A percentile compares a stretch with the other conserved stretches of the same genome.
Conservation (phyloP, 2,888 invertebrate species). For the Oligia strigilis region DNA sequence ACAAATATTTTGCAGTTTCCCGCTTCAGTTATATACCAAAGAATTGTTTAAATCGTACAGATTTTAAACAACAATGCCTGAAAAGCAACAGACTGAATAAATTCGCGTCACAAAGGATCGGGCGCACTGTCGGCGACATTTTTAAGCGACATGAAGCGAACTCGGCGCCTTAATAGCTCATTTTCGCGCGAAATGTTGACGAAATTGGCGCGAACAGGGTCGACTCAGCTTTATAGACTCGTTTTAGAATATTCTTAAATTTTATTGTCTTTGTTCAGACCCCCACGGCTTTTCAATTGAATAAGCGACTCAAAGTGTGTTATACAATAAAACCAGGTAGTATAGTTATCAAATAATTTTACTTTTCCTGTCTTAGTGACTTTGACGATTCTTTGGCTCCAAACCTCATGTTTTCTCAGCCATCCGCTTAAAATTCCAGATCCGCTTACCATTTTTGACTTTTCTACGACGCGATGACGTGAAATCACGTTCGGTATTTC, state of each 20-base stretch:
- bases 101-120: conserved; percentile 42
- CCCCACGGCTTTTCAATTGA: no score
- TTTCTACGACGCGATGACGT: neutral
- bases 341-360: neutral
- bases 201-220: conserved; percentile 62
- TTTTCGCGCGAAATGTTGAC: conserved; percentile 63
- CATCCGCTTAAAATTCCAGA: conserved; percentile 34
- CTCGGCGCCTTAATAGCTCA: conserved; percentile 62
- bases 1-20: neutral
- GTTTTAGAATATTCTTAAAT: conserved; percentile 14
- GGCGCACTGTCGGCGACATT: conserved; percentile 49
- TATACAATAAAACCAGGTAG: no score
- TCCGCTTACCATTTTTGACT: conserved; percentile 23
- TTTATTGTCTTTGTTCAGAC: neutral
- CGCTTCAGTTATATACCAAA: conserved; percentile 3
- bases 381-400: neutral
- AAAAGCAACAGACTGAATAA: conserved; percentile 35
- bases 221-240: conserved; percentile 25
- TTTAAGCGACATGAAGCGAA: conserved; percentile 51
- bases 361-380: no score
- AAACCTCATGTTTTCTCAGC: neutral
- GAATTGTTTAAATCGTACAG: conserved; percentile 24
- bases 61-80: conserved; percentile 31
- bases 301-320: no score
- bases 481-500: conserved; percentile 31